Conservation (phyloP, 2,113 vertebrate species). For the Polyodon spathula region DNA sequence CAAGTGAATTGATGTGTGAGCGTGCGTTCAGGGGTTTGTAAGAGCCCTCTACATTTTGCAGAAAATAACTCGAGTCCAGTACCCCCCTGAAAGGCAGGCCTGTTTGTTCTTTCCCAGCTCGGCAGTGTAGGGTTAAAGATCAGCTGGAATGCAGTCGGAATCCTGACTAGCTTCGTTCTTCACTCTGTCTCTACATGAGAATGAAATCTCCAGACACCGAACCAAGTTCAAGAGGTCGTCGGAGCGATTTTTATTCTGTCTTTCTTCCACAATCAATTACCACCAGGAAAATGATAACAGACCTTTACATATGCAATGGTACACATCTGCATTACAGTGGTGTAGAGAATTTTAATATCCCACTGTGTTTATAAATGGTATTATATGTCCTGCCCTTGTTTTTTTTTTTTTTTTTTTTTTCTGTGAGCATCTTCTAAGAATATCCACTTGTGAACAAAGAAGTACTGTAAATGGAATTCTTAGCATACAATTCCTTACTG, state of each 20-base stretch:
- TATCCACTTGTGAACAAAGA: too few relatives aligned
- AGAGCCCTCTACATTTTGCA: too few relatives aligned
- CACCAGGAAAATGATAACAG: slow-evolving; percentile 6
- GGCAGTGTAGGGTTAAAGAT: slow-evolving; percentile 12
- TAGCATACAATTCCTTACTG: too few relatives aligned
- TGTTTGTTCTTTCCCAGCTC: not conserved
- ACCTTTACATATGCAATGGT: too few relatives aligned
- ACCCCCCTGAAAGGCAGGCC: not conserved
- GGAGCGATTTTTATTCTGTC: slow-evolving; percentile 20
- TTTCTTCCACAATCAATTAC: slow-evolving; percentile 29
- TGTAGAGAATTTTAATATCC: not conserved
- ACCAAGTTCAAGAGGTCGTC: slow-evolving; percentile 47
- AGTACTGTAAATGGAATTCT: too few relatives aligned
- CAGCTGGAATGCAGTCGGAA: slow-evolving; percentile 49
- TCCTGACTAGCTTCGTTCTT: slow-evolving; percentile 56
- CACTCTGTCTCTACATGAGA: slow-evolving; percentile 33
- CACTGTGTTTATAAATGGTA: too few relatives aligned
- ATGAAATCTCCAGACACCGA: slow-evolving; percentile 55
- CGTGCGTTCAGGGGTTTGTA: too few relatives aligned
- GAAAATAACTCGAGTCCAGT: not conserved
- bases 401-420: too few relatives aligned
- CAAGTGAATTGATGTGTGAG: too few relatives aligned
- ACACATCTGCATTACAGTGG: not conserved
- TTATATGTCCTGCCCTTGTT: too few relatives aligned
- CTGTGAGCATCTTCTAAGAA: too few relatives aligned